Evolutionary conservation across 2,888 invertebrate species (phyloP).

Genomic region (Ichneumoninae sp.): DNA sequence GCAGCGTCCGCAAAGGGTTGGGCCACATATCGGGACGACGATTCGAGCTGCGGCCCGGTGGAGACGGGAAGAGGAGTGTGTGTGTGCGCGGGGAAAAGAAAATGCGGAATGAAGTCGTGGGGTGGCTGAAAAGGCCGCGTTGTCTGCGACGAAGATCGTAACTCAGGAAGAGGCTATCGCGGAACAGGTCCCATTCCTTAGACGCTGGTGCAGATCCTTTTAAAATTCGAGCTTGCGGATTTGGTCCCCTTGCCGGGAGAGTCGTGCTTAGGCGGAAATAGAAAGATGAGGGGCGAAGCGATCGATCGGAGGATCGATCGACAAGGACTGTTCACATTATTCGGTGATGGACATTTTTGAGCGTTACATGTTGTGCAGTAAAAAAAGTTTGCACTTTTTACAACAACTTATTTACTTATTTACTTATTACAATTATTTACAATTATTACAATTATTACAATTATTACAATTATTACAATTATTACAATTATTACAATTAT

Average conservation of each 20-base stretch:
- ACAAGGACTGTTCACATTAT: neutral
- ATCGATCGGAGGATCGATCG: too few species aligned
- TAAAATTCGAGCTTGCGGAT: neutral
- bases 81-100: conserved; percentile 27
- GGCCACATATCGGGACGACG: conserved; percentile 17
- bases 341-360: neutral
- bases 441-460: too few species aligned
- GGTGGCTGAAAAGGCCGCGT: conserved; percentile 61
- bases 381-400: too few species aligned
- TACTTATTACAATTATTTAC: too few species aligned
- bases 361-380: too few species aligned
- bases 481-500: too few species aligned
- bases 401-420: too few species aligned
- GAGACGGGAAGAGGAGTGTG: conserved; percentile 11
- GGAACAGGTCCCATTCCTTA: conserved; percentile 47
- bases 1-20: conserved; percentile 22
- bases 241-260: too few species aligned
- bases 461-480: too few species aligned
- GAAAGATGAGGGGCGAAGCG: too few species aligned
- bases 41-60: neutral
- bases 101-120: conserved; percentile 44
- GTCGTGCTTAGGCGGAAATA: too few species aligned
- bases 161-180: conserved; percentile 58
- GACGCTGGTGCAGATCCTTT: conserved; percentile 8
- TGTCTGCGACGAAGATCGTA: conserved; percentile 71